Base-by-base conservation (phyloP, 2,113 vertebrate species). In the Ochotona princeps region DNA sequence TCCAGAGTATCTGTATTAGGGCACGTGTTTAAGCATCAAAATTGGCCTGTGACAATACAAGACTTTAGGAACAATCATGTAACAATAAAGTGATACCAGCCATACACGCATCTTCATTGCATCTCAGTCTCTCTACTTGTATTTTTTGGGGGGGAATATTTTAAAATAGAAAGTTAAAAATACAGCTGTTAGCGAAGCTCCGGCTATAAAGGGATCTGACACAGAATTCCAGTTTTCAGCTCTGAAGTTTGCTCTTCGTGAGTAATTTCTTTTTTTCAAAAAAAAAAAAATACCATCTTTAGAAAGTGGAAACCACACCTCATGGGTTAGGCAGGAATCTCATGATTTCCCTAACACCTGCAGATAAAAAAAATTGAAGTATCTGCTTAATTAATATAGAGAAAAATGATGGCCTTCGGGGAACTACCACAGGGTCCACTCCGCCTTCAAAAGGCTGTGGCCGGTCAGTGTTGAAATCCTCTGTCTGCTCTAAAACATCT, bases 61-160 rank as follows among this genome's bases (percentile, higher is more conserved):
- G 17, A 95, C 87, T 90, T 95, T 38, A 96, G 49, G 72, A 95
- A 94, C 91, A 82, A 63, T 35, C 54, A 96, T 96, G 94, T 87
- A 94, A 91, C 38, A 97, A 97, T 97, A 97, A 97, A 96, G n/a
- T 81, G 72, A n/a, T 89, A 83, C 18, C 82, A 90, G 32, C 73
- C 44, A 83, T 14, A 72, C 5, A 81, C 60, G 84, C 32, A 87
- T 92, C 78, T 92, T 87, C 79, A 91, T 92, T 92, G 89, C 84
- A 83, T 89, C 32, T 73, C 81, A 93, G 75, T 74, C 38, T 65
- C 35, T 80, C 35, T 83, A 73, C 20, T 94, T 96, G 72, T 85
- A 32, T 91, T 93, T 78, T 57, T 72, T 93, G 81, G 26, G 38
- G 38, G 38, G 38, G 38, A 70, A 44, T 74, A 75, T 51, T 79